These are phyloP conservation scores for Ammospiza nelsoni DNA, from an alignment of 2,113 vertebrate species.

Conservation along the genomic window DNA sequence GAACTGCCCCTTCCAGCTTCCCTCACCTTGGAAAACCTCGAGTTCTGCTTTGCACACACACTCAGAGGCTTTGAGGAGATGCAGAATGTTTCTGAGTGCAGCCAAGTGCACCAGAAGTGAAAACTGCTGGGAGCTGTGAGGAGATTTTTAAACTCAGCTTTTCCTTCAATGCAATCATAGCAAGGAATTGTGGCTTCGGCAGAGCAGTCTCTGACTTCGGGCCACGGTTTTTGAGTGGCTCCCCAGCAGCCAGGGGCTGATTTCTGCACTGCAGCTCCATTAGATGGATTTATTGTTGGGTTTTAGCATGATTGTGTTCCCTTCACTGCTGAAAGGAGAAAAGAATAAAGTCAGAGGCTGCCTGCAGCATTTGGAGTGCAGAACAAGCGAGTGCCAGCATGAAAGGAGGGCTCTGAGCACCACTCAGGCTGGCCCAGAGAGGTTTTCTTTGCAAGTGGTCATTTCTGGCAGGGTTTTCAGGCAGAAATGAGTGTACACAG, in stretches of 20 bases:
- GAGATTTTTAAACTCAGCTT: not conserved
- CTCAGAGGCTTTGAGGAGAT: not conserved
- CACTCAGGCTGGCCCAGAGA: not conserved
- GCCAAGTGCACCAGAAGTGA: not conserved
- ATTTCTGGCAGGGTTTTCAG: not conserved
- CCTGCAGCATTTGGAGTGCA: not conserved
- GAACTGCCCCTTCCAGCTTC: not conserved
- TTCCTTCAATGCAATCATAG: not conserved
- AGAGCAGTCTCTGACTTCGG: not conserved
- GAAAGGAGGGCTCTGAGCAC: not conserved
- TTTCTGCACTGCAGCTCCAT: constrained; percentile 2
- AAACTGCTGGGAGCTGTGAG: not conserved
- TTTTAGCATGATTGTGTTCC: not conserved
- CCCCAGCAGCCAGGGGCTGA: not conserved
- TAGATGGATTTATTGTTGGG: not conserved
- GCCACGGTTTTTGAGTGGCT: not conserved
- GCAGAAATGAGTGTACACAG: not conserved
- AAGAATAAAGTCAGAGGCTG: not conserved
- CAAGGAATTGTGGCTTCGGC: not conserved
- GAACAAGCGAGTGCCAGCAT: not conserved
- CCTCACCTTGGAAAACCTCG: not conserved
- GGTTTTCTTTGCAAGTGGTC: not conserved
- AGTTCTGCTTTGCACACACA: not conserved
- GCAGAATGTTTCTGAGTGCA: not conserved
- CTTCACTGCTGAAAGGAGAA: not conserved